Percentiles rank a stretch among this genome's conserved stretches.
Evolutionary conservation across 2,113 vertebrate genomes (phyloP).

Genomic region (Cichladusa arquata): DNA sequence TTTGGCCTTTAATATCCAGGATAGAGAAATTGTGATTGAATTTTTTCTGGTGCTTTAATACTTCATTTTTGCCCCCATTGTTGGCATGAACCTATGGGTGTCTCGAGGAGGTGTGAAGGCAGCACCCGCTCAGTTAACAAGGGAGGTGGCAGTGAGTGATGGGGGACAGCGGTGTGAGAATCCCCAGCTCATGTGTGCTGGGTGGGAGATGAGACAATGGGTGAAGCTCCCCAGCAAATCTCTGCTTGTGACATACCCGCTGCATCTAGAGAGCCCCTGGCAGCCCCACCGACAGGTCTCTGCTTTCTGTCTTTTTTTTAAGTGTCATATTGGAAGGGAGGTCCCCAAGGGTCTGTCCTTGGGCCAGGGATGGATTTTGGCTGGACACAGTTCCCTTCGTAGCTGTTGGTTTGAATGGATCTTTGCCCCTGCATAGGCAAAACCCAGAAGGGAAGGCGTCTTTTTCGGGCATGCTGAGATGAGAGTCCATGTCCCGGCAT

Average conservation of each 20-base stretch:
- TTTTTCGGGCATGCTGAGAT: not conserved
- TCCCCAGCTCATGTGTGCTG: fast-evolving
- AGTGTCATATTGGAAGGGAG: not conserved
- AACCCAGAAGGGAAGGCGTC: not conserved
- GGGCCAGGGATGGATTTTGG: not conserved
- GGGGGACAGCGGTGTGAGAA: not conserved
- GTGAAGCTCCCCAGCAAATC: not conserved
- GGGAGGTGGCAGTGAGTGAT: not conserved
- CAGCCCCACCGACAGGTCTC: not conserved
- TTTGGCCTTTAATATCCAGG: not conserved
- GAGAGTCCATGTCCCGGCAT: not conserved
- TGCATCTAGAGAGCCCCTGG: not conserved
- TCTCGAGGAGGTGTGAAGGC: not conserved
- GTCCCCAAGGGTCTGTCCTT: not conserved
- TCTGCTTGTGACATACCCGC: not conserved
- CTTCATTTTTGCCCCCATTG: not conserved
- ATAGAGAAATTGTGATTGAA: not conserved
- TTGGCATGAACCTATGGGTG: fast-evolving
- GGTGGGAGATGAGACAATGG: not conserved
- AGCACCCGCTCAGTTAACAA: not conserved
- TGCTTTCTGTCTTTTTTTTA: not conserved
- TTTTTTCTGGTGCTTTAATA: not conserved
- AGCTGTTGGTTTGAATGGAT: not conserved
- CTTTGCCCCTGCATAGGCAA: not conserved
- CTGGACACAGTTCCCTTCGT: not conserved